phyloP scores from a whole-genome alignment of 2,113 vertebrate species.

The Nesogale talazaci region DNA sequence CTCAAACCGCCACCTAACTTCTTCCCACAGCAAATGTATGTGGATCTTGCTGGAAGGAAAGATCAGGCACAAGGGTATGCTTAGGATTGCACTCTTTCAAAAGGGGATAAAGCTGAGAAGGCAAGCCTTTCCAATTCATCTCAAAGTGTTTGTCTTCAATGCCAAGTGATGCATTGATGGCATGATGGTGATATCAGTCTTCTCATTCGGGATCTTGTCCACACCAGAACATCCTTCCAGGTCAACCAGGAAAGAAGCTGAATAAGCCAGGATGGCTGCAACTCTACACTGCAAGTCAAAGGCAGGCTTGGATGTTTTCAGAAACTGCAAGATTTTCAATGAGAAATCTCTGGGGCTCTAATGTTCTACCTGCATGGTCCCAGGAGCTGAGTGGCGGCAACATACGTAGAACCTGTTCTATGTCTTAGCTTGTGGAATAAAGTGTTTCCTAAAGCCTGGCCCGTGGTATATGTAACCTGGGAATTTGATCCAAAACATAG shows the following conservation, averaged over 20 bases:
- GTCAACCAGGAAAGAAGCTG: not conserved
- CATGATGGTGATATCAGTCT: not conserved
- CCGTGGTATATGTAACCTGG: not conserved
- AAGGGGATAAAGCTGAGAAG: not conserved
- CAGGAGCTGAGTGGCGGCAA: not conserved
- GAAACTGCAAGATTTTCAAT: not conserved
- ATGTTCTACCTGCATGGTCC: too few relatives aligned
- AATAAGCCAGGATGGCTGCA: not conserved
- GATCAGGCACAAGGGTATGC: rapidly evolving
- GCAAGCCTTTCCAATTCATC: not conserved
- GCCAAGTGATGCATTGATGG: not conserved
- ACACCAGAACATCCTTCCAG: too few relatives aligned
- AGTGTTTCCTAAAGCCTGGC: not conserved
- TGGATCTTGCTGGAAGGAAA: too few relatives aligned
- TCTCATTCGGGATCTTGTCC: not conserved
- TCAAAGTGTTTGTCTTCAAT: not conserved
- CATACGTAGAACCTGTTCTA: not conserved
- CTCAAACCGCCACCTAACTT: too few relatives aligned
- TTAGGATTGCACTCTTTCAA: too few relatives aligned
- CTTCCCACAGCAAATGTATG: not conserved
- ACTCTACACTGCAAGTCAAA: not conserved
- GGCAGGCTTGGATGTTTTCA: not conserved
- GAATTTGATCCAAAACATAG: not conserved
- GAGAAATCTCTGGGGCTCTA: not conserved
- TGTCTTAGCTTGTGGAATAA: too few relatives aligned